Conservation (phyloP, 2,113 vertebrate species). For the Oreochromis niloticus region DNA sequence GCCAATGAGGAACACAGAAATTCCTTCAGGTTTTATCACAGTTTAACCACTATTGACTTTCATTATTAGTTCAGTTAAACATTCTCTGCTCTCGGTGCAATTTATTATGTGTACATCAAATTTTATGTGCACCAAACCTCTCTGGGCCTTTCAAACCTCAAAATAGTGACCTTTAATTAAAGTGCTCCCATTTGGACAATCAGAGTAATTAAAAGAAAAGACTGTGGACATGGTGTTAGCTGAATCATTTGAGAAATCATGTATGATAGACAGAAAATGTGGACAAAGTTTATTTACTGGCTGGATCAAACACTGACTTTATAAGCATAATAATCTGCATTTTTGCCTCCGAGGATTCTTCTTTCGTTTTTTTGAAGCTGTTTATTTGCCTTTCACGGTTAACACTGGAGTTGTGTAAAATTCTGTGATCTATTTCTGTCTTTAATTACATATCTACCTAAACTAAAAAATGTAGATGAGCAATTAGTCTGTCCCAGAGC, state of each 20-base stretch:
- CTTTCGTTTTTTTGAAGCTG: neutral
- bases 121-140: neutral
- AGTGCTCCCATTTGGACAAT: neutral
- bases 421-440: slow-evolving; percentile 4
- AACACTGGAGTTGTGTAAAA: neutral
- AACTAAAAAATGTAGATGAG: slow-evolving; percentile 26
- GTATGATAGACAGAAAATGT: neutral
- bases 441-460: slow-evolving; percentile 31
- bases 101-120: neutral
- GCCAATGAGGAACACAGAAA: neutral
- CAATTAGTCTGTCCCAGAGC: slow-evolving; percentile 10
- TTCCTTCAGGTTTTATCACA: neutral
- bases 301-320: neutral
- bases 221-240: neutral
- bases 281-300: neutral
- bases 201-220: neutral
- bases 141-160: neutral
- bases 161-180: slow-evolving; percentile 16
- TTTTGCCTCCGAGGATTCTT: neutral
- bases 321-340: neutral
- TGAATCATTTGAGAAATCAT: neutral
- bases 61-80: neutral
- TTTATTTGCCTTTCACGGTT: neutral
- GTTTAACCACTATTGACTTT: neutral
- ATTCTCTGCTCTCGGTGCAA: neutral